Evolutionary conservation across 2,888 invertebrate genomes (phyloP).

Genomic region (Tiliacea aurago): DNA sequence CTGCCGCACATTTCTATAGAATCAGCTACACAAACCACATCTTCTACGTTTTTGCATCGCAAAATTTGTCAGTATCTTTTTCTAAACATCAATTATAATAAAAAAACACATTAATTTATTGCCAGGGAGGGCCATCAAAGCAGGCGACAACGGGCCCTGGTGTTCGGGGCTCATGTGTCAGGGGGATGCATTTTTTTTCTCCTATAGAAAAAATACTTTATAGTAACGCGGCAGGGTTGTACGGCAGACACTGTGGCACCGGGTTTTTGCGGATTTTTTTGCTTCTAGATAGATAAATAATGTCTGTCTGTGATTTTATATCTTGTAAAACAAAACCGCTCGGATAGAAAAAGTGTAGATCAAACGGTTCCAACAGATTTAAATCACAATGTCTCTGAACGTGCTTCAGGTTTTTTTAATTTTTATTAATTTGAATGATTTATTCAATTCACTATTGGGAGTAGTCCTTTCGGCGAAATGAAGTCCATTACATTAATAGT

Average conservation of each 20-base stretch:
- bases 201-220: slow-evolving; percentile 75
- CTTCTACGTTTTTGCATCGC: slow-evolving; percentile 30
- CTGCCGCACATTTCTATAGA: neutral
- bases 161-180: slow-evolving; percentile 72
- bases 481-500: neutral
- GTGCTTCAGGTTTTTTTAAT: neutral
- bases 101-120: slow-evolving; percentile 75
- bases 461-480: too few species aligned
- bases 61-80: slow-evolving; percentile 52
- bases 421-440: neutral
- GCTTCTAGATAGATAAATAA: slow-evolving; percentile 48
- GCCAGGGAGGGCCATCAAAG: slow-evolving; percentile 76
- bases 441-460: neutral
- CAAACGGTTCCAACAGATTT: slow-evolving; percentile 22
- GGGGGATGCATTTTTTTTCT: slow-evolving; percentile 78
- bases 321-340: slow-evolving; percentile 56
- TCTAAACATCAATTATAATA: slow-evolving; percentile 53
- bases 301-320: slow-evolving; percentile 40
- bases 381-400: neutral
- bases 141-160: slow-evolving; percentile 77
- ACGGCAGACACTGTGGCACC: slow-evolving; percentile 84
- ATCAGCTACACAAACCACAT: neutral
- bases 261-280: slow-evolving; percentile 73
- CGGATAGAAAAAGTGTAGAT: slow-evolving; percentile 37
- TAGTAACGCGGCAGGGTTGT: slow-evolving; percentile 72